phyloP scores from a whole-genome alignment of 92 coral and sea anemone genomes.

The Zoanthus sansibaricus region DNA sequence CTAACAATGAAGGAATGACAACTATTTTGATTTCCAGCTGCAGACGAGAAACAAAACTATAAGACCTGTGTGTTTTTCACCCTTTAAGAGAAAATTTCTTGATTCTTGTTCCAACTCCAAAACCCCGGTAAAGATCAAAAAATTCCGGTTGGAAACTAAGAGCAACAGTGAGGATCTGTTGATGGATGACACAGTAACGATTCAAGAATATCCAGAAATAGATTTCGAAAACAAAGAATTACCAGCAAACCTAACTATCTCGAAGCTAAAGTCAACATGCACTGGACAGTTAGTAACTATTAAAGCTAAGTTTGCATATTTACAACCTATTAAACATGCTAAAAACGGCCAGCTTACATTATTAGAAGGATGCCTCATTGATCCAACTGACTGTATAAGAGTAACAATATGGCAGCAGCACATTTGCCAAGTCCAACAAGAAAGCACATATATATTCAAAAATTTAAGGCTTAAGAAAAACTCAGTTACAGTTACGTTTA shows the following conservation, averaged over 20 bases:
- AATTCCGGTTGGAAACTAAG: conserved; percentile 29
- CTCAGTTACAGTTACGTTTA: not conserved
- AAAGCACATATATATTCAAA: conserved; percentile 11
- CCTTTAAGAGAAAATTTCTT: conserved; percentile 7
- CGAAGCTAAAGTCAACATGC: not conserved
- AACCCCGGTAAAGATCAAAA: conserved; percentile 26
- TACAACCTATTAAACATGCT: conserved; percentile 9
- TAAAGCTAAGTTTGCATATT: conserved; percentile 3
- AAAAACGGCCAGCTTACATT: conserved; percentile 6
- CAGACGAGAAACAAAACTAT: conserved; percentile 9
- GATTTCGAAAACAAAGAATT: not conserved
- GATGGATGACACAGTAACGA: conserved; percentile 27
- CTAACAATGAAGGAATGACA: conserved; percentile 2
- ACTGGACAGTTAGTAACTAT: conserved; percentile 7
- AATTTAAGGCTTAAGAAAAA: not conserved
- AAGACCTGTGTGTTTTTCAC: conserved; percentile 15
- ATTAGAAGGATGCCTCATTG: conserved; percentile 12
- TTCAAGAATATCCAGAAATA: conserved; percentile 13
- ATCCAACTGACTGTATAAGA: conserved; percentile 17
- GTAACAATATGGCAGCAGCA: not conserved
- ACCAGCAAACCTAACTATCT: conserved; percentile 17
- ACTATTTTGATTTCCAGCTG: conserved; percentile 10
- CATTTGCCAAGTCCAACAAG: not conserved
- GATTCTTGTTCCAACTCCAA: conserved; percentile 24
- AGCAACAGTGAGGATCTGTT: conserved; percentile 16